phyloP scores from a whole-genome alignment of 1,140 invertebrate genomes.

The Caenorhabditis inopinata region DNA sequence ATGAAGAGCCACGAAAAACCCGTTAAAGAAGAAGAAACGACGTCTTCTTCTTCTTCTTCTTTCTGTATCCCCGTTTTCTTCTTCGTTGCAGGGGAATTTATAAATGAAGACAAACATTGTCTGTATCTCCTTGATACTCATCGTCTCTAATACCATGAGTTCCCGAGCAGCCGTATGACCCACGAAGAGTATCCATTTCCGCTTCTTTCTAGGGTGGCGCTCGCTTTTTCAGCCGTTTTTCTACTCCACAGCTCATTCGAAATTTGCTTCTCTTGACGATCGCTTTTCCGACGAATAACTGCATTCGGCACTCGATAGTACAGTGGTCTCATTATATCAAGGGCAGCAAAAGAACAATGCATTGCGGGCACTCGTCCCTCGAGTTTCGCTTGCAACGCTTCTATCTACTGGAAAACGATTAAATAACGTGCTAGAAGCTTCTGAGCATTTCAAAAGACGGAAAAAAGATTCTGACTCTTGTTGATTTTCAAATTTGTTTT shows the following conservation, averaged over 20 bases:
- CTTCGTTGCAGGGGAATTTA: neutral
- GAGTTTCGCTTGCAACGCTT: no score
- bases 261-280: no score
- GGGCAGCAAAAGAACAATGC: no score
- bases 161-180: constrained; percentile 21
- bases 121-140: neutral
- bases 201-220: neutral
- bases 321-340: no score
- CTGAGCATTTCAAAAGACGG: no score
- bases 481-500: no score
- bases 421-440: no score
- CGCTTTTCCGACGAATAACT: no score
- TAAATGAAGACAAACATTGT: constrained; percentile 25
- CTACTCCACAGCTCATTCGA: neutral
- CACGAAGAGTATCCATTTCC: constrained; percentile 24
- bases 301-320: no score
- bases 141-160: neutral
- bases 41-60: constrained; percentile 5
- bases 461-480: no score
- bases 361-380: no score
- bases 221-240: neutral
- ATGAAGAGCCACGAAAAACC: neutral
- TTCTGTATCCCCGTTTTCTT: neutral
- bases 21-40: constrained; percentile 29
- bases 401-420: no score